Base-by-base conservation (phyloP, 2,888 invertebrate genomes). In the Timema cristinae region DNA sequence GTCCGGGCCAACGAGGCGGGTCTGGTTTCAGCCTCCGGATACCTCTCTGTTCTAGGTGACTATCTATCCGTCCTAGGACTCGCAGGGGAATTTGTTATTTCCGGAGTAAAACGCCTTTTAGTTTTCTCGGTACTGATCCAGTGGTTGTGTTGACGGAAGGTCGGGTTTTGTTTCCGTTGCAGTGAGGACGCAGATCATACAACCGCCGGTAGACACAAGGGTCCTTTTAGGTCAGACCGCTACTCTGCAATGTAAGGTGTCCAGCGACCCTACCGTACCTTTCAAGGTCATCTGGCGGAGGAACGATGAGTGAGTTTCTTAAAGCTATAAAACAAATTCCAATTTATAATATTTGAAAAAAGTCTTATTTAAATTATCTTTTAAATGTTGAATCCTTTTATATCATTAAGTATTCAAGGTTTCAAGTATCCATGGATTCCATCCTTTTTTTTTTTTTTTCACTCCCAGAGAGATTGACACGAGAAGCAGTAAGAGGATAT, bases 141-240 rank as follows among this genome's bases (percentile, higher is more conserved):
- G 11, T 2, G 11, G 16, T 47, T 47, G 13, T 11, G 16, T 5
- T 61, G 61, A 32, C n/a, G 32, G 32, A 32, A 32, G 32, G 32
- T 13, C 49, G 11, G 11, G 15, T n/a, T 68, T 71, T 67, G 67
- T 59, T 73, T 81, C 81, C 32, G 4, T 32, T 32, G 75, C 84
- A 94, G 97, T 95, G 80, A 89, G 95, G 78, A 97, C 97, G 10
- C 94, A 95, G 85, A 97, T 98, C 79, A 90, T 94, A 75, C 93
- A 94, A 77, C 96, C 97, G 71, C 97, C 97, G 70, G 94, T 93
- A 75, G 95, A 97, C 81, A 94, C 94, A 49, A 90, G 92, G 75
- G 95, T 97, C 48, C 88, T 98, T 75, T 87, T 98, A 74, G 97
- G 98, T 47, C 92, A 96, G 77, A 95, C 94, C 69, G 96, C 97